Evolutionary conservation across 2,888 invertebrate species (phyloP), one percentile per base, ranked within the genome.

Genomic region (Prionchulus punctatus): DNA sequence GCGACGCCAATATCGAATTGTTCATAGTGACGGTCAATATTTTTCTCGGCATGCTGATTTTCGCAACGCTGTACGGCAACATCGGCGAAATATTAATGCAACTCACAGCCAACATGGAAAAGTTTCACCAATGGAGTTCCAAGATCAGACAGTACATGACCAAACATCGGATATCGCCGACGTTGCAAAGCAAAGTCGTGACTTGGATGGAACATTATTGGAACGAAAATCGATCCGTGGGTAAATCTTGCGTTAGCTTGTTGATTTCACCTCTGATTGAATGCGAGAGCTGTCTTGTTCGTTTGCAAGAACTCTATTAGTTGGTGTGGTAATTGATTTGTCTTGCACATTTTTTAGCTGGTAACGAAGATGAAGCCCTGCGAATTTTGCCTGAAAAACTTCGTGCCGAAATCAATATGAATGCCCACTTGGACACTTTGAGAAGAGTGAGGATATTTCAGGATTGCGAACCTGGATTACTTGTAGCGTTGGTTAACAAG

Each of bases 321-420:
- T n/a, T n/a, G n/a, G n/a, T n/a, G n/a, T n/a, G n/a, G n/a, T n/a
- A n/a, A n/a, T n/a, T n/a, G n/a, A n/a, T n/a, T n/a, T n/a, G 42
- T 42, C n/a, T 42, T 42, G n/a, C n/a, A n/a, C n/a, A n/a, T n/a
- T 7, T 25, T 23, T 25, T 12, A 21, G 48, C 50, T 18, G 53
- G 21, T 23, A 23, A 49, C 53, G 49, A 48, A 23, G n/a, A n/a
- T n/a, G 3, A 48, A 12, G n/a, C 53, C 15, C 53, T 53, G 25
- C 12, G 12, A 4, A 48, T 43, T 7, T 23, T 53, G 23, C 53
- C 53, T 53, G 49, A 53, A 48, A 4, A 21, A 50, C 48, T 53
- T 27, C 30, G 49, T 12, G 47, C 53, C 18, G 53, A 53, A 49
- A 53, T 53, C 48, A 53, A 53, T 43, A 53, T 53, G 53, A 53